A percentile compares a stretch with the other conserved stretches of the same genome.
Conservation (phyloP, 1,140 invertebrate genomes). For the Microvelia longipes region DNA sequence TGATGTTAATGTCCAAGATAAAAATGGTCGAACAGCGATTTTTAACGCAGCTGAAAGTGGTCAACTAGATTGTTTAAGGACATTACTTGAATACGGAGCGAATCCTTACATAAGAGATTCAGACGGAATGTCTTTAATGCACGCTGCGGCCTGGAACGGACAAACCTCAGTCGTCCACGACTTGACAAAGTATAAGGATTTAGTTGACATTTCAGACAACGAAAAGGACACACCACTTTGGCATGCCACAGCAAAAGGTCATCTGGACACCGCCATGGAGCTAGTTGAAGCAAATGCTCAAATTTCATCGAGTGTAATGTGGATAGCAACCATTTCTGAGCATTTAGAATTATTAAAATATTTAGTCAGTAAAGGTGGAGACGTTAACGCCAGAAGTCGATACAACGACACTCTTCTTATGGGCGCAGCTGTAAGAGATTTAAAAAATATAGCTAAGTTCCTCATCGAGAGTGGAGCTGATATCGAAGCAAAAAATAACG, state of each 20-base stretch:
- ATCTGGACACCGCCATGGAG: not conserved
- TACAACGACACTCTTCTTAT: not conserved
- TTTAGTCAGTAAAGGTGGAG: not conserved
- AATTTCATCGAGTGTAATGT: not conserved
- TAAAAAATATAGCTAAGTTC: not conserved
- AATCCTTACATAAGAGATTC: not conserved
- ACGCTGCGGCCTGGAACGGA: not conserved
- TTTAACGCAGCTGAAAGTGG: not conserved
- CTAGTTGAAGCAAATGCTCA: not conserved
- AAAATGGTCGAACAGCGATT: not conserved
- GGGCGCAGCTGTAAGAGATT: not conserved
- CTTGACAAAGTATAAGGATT: not conserved
- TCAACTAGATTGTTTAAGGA: not conserved
- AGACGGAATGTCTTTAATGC: not conserved
- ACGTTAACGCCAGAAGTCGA: not conserved
- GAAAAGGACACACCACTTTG: not conserved
- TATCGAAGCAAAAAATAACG: not conserved
- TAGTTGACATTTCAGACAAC: not conserved
- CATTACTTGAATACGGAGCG: not conserved
- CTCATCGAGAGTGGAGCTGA: not conserved
- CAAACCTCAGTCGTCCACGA: not conserved
- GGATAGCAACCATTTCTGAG: not conserved
- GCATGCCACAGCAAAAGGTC: not conserved
- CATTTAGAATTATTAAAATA: not conserved
- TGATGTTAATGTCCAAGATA: not conserved